Conservation (phyloP, 2,888 invertebrate genomes). For the Amiota minor region DNA sequence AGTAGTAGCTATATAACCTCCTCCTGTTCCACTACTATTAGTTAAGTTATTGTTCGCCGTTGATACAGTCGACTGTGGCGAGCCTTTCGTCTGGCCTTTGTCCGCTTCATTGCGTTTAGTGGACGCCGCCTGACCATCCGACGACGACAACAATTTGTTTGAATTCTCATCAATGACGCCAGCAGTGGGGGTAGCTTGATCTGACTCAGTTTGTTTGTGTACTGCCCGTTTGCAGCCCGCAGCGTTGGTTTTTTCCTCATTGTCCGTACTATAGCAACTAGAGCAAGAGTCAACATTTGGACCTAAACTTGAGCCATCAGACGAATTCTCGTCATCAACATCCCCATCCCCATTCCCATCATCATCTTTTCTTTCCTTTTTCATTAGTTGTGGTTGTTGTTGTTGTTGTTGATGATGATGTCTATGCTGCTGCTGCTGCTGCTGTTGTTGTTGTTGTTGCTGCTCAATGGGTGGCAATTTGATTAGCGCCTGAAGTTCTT, state of each 20-base stretch:
- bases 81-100: slow-evolving; percentile 18
- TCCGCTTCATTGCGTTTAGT: not conserved
- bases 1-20: slow-evolving; percentile 13
- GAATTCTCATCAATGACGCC: slow-evolving; percentile 49
- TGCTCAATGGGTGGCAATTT: slow-evolving; percentile 67
- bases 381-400: slow-evolving; percentile 80
- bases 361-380: slow-evolving; percentile 62
- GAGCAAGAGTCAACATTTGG: slow-evolving; percentile 81
- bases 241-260: slow-evolving; percentile 59
- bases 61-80: slow-evolving; percentile 11
- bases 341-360: slow-evolving; percentile 27
- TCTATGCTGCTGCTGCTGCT: too few relatives aligned
- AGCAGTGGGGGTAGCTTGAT: slow-evolving; percentile 30
- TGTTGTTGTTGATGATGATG: slow-evolving; percentile 71
- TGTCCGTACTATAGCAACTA: slow-evolving; percentile 76
- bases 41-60: not conserved
- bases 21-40: not conserved
- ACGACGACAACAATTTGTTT: slow-evolving; percentile 45
- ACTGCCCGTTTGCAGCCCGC: slow-evolving; percentile 31
- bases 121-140: slow-evolving; percentile 16
- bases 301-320: slow-evolving; percentile 80
- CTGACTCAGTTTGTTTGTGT: not conserved
- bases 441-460: slow-evolving; percentile 73
- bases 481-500: slow-evolving; percentile 61
- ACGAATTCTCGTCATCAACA: slow-evolving; percentile 66